A percentile compares a stretch with the other conserved stretches of the same genome.
phyloP scores from a whole-genome alignment of 2,113 vertebrate genomes.

The Dendropsophus ebraccatus region DNA sequence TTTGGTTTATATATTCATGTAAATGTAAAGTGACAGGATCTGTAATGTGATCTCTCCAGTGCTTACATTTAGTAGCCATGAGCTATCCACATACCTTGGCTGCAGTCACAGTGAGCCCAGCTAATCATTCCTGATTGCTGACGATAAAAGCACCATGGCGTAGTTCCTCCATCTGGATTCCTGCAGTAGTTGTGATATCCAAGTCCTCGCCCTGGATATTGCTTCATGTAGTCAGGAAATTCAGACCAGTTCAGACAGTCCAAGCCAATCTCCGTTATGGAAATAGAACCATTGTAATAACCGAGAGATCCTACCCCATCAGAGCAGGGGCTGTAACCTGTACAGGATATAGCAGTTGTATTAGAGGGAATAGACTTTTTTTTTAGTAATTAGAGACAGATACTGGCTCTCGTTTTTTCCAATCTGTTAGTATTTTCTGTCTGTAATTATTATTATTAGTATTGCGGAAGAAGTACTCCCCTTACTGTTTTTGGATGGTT shows the following conservation, averaged over 20 bases:
- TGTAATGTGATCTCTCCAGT: background rate
- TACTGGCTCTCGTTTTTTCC: no score
- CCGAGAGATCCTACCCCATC: constrained; percentile 79
- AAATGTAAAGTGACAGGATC: background rate
- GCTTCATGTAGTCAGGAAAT: constrained; percentile 89
- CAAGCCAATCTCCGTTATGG: constrained; percentile 81
- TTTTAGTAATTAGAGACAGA: no score
- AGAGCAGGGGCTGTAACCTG: constrained; percentile 79
- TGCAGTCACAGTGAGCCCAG: constrained; percentile 91
- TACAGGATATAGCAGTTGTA: background rate
- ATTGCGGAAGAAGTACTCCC: no score
- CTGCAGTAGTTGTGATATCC: constrained; percentile 89
- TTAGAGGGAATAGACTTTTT: background rate
- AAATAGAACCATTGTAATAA: constrained; percentile 86
- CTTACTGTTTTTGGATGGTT: no score
- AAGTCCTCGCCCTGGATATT: constrained; percentile 86
- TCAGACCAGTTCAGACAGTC: constrained; percentile 86
- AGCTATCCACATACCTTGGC: constrained; percentile 74
- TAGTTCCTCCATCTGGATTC: constrained; percentile 83
- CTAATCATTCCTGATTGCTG: constrained; percentile 83
- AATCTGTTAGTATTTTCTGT: no score
- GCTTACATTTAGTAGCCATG: background rate
- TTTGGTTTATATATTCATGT: no score
- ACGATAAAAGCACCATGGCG: constrained; percentile 90
- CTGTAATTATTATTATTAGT: no score